phyloP scores from a whole-genome alignment of 1,140 invertebrate species.

The Formica selysi region DNA sequence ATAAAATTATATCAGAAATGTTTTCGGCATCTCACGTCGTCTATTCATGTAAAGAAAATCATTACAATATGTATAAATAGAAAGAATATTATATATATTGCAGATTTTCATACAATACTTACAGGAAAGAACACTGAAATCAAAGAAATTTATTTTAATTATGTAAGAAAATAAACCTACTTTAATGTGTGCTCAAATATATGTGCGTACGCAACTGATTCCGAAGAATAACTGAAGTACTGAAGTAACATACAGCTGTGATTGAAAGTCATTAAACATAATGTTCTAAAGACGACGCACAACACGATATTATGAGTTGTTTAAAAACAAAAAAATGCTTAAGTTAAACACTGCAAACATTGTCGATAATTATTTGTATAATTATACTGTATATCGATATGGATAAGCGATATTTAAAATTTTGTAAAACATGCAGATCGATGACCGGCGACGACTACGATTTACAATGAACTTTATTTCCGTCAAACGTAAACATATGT shows the following conservation, averaged over 20 bases:
- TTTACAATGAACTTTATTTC: neutral
- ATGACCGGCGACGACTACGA: neutral
- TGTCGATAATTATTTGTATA: neutral
- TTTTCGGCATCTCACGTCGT: neutral
- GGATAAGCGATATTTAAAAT: neutral
- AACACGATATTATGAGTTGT: too few relatives aligned
- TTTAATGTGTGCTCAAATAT: neutral
- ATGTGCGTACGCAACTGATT: neutral
- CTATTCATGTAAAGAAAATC: neutral
- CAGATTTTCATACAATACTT: neutral
- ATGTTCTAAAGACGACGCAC: too few relatives aligned
- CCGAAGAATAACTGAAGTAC: neutral
- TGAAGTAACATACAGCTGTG: too few relatives aligned
- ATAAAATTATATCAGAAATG: neutral
- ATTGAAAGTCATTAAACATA: too few relatives aligned
- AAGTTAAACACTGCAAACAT: too few relatives aligned
- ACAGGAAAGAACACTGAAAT: neutral
- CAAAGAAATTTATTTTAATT: neutral
- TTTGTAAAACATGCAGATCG: neutral
- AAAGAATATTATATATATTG: neutral
- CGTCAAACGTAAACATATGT: neutral
- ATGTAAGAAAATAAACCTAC: neutral
- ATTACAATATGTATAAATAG: neutral
- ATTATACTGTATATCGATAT: neutral
- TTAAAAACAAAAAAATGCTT: too few relatives aligned